Evolutionary conservation across 2,797 vertebrate species (phyloP).

Genomic region (Enteromius trimaculatus): DNA sequence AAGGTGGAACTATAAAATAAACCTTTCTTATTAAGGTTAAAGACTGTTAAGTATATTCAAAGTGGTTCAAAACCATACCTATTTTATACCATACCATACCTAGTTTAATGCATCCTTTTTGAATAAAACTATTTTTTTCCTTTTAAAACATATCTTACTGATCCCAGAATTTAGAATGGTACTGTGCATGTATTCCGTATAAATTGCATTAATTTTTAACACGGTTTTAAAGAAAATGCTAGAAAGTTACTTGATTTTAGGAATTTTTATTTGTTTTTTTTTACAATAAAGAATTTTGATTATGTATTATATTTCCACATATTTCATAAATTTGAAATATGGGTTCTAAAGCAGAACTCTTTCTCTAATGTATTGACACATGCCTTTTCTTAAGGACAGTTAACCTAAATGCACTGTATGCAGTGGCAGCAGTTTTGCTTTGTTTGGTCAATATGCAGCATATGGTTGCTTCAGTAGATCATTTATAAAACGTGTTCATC

Average conservation of each 20-base stretch:
- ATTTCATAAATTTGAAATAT: not conserved
- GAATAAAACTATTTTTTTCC: not conserved
- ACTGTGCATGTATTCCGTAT: not conserved
- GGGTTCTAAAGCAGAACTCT: not conserved
- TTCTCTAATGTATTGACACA: conserved; percentile 9
- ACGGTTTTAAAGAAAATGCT: not conserved
- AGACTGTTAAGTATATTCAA: not conserved
- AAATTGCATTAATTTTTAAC: not conserved
- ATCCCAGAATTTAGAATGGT: not conserved
- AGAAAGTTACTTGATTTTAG: not conserved
- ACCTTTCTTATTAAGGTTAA: not conserved
- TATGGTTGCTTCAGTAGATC: conserved; percentile 8
- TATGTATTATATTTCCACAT: not conserved
- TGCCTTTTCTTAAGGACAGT: not conserved
- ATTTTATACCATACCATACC: too few relatives aligned
- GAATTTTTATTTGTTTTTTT: not conserved
- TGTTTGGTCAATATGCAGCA: not conserved
- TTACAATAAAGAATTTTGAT: not conserved
- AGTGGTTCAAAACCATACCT: too few relatives aligned
- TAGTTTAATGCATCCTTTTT: not conserved
- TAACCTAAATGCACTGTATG: not conserved
- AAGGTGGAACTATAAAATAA: too few relatives aligned
- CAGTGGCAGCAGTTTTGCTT: not conserved
- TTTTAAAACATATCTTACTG: not conserved
- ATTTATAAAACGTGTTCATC: conserved; percentile 30